Evolutionary conservation across 2,797 vertebrate genomes (phyloP).

Genomic region (Arctocebus calabarensis): DNA sequence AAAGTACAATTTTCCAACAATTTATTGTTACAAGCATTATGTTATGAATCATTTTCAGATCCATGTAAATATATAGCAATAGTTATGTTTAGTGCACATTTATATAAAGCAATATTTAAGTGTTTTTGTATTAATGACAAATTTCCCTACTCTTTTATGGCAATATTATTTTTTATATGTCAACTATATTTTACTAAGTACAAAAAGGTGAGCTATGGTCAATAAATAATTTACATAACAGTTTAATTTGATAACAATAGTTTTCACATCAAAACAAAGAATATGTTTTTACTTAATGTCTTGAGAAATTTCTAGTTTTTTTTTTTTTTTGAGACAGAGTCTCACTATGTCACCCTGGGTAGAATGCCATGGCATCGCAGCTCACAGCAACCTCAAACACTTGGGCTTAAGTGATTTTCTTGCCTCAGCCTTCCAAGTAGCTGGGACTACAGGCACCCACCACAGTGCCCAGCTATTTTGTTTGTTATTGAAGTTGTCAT

Average conservation of each 20-base stretch:
- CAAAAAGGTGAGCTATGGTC: neutral
- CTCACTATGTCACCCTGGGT: too few relatives aligned
- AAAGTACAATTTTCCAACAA: neutral
- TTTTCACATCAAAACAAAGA: neutral
- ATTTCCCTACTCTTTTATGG: neutral
- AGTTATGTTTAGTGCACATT: neutral
- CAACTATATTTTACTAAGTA: neutral
- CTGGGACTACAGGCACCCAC: too few relatives aligned
- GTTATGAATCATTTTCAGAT: neutral
- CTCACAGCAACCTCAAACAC: too few relatives aligned
- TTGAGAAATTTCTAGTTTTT: neutral
- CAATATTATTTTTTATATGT: neutral
- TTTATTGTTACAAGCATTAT: neutral
- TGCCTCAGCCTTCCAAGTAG: too few relatives aligned
- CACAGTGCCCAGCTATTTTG: too few relatives aligned
- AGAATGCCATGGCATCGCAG: too few relatives aligned
- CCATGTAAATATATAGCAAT: neutral
- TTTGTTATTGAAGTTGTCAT: too few relatives aligned
- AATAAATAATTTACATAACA: slow-evolving; percentile 2
- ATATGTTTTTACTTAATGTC: neutral
- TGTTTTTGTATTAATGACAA: neutral
- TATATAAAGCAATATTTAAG: neutral
- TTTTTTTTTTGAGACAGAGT: too few relatives aligned
- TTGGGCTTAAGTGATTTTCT: too few relatives aligned
- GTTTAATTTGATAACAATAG: neutral